These are phyloP conservation scores for Acleris literana DNA, from an alignment of 2,888 invertebrate species.

Conservation along the genomic window DNA sequence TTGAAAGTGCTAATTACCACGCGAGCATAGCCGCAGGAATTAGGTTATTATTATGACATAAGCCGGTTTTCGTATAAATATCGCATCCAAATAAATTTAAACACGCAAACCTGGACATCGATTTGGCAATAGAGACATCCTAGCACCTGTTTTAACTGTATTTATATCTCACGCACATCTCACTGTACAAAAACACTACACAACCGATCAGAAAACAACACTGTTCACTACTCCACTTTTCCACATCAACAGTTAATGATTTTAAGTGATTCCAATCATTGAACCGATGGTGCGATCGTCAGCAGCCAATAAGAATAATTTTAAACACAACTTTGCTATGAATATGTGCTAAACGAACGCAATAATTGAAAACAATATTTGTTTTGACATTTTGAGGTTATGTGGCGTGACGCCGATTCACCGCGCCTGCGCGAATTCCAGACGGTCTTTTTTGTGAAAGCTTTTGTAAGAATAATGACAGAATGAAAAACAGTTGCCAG, in stretches of 20 bases:
- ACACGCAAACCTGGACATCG: too few species aligned
- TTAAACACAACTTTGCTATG: not conserved
- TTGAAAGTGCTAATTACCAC: too few species aligned
- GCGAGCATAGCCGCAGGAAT: too few species aligned
- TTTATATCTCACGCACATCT: too few species aligned
- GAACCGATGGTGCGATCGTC: not conserved
- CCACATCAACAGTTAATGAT: not conserved
- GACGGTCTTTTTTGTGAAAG: not conserved
- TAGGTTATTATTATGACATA: too few species aligned
- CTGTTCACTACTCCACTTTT: conserved; percentile 5
- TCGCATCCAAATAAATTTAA: too few species aligned
- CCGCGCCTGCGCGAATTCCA: conserved; percentile 5
- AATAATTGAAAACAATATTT: not conserved
- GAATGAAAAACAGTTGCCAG: not conserved
- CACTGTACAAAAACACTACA: not conserved
- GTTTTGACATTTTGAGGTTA: conserved; percentile 5
- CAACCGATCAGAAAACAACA: not conserved
- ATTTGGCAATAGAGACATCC: too few species aligned
- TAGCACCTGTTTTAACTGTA: too few species aligned
- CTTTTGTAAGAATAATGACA: not conserved
- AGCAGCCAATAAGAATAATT: conserved; percentile 16
- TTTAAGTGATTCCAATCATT: conserved; percentile 14
- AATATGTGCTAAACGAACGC: conserved; percentile 1
- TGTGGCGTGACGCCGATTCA: conserved; percentile 3
- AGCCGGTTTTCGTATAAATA: too few species aligned